These are phyloP conservation scores for Tauraco erythrolophus DNA, from an alignment of 2,113 vertebrate genomes.

Conservation along the genomic window DNA sequence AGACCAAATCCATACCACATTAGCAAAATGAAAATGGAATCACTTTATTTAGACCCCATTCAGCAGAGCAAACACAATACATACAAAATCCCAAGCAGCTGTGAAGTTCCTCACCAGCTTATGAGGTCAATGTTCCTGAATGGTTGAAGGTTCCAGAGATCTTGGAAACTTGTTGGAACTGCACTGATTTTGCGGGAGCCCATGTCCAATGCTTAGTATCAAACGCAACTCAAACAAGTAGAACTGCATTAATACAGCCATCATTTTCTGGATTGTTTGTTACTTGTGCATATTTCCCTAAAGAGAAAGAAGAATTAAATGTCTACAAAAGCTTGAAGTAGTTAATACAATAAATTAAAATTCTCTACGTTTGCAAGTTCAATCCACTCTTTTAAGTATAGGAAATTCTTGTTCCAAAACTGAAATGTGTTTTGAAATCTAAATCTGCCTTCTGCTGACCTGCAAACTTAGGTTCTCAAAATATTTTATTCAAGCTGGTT, in stretches of 20 bases:
- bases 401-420: not conserved
- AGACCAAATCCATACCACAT: not conserved
- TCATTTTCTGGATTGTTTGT: constrained; percentile 99
- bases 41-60: constrained; percentile 44
- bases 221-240: constrained; percentile 83
- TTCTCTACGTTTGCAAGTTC: not conserved
- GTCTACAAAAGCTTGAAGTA: not conserved
- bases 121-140: not conserved
- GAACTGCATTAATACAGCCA: constrained; percentile 95
- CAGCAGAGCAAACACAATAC: not conserved
- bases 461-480: not conserved
- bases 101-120: not conserved
- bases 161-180: not conserved
- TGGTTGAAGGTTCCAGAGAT: not conserved
- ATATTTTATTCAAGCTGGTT: not conserved
- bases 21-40: not conserved
- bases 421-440: not conserved
- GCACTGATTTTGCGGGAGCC: not conserved
- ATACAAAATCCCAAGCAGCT: not conserved
- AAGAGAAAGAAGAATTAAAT: not conserved
- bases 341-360: not conserved
- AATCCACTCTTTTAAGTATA: not conserved
- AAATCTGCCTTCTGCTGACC: not conserved
- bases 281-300: constrained; percentile 98
- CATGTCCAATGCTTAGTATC: not conserved